Percentiles rank a stretch among this genome's conserved stretches.
These are phyloP conservation scores for Eurystomus glaucurus DNA, from an alignment of 2,797 vertebrate species.

Conservation along the genomic window DNA sequence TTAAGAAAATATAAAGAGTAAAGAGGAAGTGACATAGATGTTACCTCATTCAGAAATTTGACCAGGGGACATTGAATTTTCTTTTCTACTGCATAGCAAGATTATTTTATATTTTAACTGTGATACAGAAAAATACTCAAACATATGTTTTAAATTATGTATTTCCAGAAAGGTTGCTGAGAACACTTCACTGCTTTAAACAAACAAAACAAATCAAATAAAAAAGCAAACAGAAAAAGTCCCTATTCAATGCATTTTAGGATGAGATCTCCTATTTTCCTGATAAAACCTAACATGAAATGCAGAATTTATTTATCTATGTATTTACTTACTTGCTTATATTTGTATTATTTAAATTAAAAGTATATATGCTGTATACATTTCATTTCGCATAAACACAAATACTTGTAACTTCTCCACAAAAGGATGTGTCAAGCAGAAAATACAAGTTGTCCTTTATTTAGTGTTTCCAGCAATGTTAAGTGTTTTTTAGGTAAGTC, in stretches of 20 bases:
- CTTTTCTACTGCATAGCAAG: not conserved
- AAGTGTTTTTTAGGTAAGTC: not conserved
- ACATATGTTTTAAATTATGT: fast-evolving
- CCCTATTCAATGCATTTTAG: not conserved
- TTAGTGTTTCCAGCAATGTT: not conserved
- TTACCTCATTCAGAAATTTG: not conserved
- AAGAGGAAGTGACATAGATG: fast-evolving
- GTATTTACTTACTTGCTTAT: not conserved
- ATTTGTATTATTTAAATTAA: not conserved
- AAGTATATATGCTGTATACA: not conserved
- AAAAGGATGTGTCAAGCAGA: not conserved
- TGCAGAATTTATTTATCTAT: not conserved
- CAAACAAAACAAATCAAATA: not conserved
- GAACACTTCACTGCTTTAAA: not conserved
- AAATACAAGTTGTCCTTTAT: not conserved
- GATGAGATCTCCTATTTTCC: not conserved
- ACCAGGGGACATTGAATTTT: not conserved
- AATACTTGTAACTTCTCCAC: not conserved
- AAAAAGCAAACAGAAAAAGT: not conserved
- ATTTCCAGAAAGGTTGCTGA: not conserved
- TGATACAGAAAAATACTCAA: not conserved
- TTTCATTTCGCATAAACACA: not conserved
- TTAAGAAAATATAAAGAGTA: not conserved
- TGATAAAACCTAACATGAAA: not conserved
- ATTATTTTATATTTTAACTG: not conserved